phyloP scores from a whole-genome alignment of 2,888 invertebrate genomes.

The Rhaphigaster nebulosa region DNA sequence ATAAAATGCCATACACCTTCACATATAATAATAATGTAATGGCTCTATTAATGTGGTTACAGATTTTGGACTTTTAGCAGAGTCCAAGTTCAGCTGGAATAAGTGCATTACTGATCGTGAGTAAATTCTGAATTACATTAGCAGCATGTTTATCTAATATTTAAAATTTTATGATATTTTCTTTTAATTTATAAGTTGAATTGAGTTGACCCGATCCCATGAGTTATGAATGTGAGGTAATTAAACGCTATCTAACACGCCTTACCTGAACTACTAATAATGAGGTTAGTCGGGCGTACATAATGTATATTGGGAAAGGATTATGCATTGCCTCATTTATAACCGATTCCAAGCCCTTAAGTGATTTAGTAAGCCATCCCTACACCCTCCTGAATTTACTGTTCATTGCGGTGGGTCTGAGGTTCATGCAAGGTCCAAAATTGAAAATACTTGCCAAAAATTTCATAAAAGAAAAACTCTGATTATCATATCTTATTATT shows the following conservation, averaged over 20 bases:
- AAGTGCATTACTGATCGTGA: not conserved
- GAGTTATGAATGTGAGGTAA: not conserved
- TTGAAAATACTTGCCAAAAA: not conserved
- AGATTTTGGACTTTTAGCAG: not conserved
- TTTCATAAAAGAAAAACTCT: no score
- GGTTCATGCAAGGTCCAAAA: not conserved
- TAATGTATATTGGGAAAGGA: conserved; percentile 4
- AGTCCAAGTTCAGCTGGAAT: not conserved
- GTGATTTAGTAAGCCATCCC: not conserved
- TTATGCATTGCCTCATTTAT: conserved; percentile 28
- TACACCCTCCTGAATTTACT: not conserved
- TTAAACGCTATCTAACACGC: not conserved
- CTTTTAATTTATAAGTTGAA: not conserved
- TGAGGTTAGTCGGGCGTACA: not conserved
- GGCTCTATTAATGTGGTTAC: not conserved
- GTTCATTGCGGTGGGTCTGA: not conserved
- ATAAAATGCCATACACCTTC: no score
- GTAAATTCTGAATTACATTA: not conserved
- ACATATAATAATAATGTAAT: not conserved
- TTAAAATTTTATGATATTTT: no score
- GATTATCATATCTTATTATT: no score
- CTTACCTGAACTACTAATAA: conserved; percentile 10
- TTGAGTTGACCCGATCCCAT: not conserved
- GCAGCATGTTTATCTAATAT: no score
- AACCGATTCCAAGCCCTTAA: conserved; percentile 11